Conservation (phyloP, 2,797 vertebrate species). For the Takifugu ocellatus region DNA sequence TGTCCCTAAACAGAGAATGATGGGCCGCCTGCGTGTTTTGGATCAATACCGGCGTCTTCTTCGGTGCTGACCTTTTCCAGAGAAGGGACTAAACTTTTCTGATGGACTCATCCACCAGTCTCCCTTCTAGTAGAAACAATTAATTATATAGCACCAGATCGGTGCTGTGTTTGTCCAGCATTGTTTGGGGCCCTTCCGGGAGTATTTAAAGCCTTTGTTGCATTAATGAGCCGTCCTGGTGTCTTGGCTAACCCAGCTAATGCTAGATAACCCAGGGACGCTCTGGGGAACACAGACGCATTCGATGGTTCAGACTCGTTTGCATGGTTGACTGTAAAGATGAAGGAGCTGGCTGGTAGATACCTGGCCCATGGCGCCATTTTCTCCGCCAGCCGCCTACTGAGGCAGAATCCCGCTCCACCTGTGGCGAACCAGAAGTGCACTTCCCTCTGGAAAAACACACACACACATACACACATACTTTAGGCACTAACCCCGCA, state of each 20-base stretch:
- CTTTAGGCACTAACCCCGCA: too few species aligned
- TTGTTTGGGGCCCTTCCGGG: too few species aligned
- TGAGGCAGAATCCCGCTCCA: constrained; percentile 92
- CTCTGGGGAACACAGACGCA: too few species aligned
- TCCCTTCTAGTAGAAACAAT: constrained; percentile 22
- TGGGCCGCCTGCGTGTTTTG: constrained; percentile 18
- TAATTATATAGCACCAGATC: constrained; percentile 19
- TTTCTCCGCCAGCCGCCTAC: constrained; percentile 80
- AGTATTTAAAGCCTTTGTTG: too few species aligned
- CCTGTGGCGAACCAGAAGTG: constrained; percentile 94
- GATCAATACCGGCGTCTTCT: not conserved
- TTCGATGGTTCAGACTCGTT: not conserved
- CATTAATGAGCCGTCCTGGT: too few species aligned
- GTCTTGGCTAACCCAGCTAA: too few species aligned
- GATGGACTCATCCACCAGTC: constrained; percentile 36
- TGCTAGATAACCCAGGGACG: too few species aligned
- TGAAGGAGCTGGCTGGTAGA: too few species aligned
- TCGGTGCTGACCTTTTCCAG: constrained; percentile 44
- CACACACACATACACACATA: constrained; percentile 5
- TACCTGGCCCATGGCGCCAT: constrained; percentile 94
- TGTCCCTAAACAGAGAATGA: not conserved
- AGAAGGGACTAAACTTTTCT: constrained; percentile 12
- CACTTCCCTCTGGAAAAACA: constrained; percentile 78
- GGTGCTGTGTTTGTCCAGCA: not conserved
- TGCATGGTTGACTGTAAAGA: too few species aligned